Percentiles rank a stretch among this genome's conserved stretches.
Conservation (phyloP, 2,888 invertebrate species). For the Ethmia dodecea region DNA sequence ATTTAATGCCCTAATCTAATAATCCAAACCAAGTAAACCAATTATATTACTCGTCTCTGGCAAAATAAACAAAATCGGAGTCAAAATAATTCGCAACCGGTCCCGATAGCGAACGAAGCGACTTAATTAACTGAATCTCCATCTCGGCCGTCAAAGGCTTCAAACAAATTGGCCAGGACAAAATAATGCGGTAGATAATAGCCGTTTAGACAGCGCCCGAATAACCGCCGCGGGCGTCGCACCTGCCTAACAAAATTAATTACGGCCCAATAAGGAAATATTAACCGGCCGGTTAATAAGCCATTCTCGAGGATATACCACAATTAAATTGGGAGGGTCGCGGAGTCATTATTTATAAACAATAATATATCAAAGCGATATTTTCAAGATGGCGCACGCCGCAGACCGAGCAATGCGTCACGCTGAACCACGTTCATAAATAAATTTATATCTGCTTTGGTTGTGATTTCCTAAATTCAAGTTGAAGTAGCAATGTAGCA, state of each 20-base stretch:
- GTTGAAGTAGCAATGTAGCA: too few relatives aligned
- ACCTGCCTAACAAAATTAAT: conserved; percentile 76
- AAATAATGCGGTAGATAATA: conserved; percentile 70
- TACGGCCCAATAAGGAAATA: conserved; percentile 35
- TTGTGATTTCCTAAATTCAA: too few relatives aligned
- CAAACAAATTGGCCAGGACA: conserved; percentile 69
- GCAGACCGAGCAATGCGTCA: conserved; percentile 50
- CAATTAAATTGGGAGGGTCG: conserved; percentile 75
- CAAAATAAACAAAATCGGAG: conserved; percentile 31
- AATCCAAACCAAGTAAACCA: conserved; percentile 19
- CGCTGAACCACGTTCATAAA: conserved; percentile 23
- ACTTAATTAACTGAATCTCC: conserved; percentile 65
- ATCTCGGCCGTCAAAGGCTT: conserved; percentile 63
- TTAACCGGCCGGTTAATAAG: conserved; percentile 75
- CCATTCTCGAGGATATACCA: conserved; percentile 69
- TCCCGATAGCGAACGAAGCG: conserved; percentile 31
- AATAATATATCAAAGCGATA: conserved; percentile 76
- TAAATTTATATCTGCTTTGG: conserved; percentile 19
- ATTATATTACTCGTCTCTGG: conserved; percentile 15
- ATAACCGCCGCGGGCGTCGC: conserved; percentile 56
- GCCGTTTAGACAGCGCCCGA: conserved; percentile 45
- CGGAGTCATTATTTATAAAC: conserved; percentile 72
- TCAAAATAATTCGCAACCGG: conserved; percentile 26
- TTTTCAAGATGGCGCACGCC: conserved; percentile 71
- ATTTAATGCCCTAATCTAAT: conserved; percentile 21